These are phyloP conservation scores for Fulmarus glacialis DNA, from an alignment of 2,113 vertebrate genomes.

Conservation along the genomic window DNA sequence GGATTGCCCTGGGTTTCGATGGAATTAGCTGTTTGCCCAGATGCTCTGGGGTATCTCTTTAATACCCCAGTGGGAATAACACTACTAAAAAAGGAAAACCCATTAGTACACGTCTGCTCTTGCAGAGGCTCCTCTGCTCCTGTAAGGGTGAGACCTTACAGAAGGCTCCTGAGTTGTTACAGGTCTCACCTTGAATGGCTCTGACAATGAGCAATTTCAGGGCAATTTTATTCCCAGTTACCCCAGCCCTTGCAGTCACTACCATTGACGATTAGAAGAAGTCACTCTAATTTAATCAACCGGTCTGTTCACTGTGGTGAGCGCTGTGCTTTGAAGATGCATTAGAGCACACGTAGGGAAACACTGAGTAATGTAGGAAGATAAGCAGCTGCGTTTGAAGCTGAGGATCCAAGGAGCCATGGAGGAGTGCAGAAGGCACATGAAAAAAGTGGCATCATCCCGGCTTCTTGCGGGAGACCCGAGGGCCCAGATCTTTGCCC, in stretches of 20 bases:
- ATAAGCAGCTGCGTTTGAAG: slow-evolving; percentile 66
- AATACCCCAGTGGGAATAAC: slow-evolving; percentile 27
- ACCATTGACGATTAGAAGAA: neutral
- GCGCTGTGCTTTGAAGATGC: slow-evolving; percentile 22
- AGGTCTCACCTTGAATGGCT: neutral
- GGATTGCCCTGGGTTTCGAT: neutral
- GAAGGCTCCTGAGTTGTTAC: neutral
- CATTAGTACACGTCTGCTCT: slow-evolving; percentile 58
- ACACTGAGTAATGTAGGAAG: slow-evolving; percentile 43
- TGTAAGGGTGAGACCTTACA: neutral
- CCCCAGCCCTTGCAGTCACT: neutral
- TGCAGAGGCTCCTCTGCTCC: slow-evolving; percentile 9
- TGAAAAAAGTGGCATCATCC: neutral
- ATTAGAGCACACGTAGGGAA: slow-evolving; percentile 3
- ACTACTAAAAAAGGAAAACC: slow-evolving; percentile 59
- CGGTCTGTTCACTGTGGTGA: slow-evolving; percentile 49
- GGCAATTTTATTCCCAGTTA: neutral
- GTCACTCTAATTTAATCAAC: slow-evolving; percentile 36
- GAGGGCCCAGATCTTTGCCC: neutral
- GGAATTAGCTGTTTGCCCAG: slow-evolving; percentile 41
- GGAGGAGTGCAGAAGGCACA: neutral
- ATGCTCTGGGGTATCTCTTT: slow-evolving; percentile 49
- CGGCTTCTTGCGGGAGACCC: neutral
- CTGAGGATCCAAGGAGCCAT: slow-evolving; percentile 35
- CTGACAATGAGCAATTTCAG: neutral